These are phyloP conservation scores for Sycophila texana DNA, from an alignment of 2,888 invertebrate species.

Conservation along the genomic window DNA sequence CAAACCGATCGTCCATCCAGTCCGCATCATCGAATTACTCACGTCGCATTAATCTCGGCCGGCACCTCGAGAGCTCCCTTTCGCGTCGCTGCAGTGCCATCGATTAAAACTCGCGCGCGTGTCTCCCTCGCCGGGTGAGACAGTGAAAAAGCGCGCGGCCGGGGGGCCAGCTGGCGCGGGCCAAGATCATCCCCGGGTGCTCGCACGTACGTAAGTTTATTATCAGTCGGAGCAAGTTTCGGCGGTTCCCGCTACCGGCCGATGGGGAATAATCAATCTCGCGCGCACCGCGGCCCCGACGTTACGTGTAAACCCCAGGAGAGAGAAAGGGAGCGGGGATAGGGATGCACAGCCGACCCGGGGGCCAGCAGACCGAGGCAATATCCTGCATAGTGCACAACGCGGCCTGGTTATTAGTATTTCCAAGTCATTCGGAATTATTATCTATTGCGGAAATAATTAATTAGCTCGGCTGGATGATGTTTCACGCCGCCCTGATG, in stretches of 20 bases:
- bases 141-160: not conserved
- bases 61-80: not conserved
- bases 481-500: too few species aligned
- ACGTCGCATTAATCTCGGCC: constrained; percentile 14
- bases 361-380: constrained; percentile 37
- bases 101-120: not conserved
- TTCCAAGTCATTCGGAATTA: not conserved
- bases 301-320: not conserved
- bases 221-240: constrained; percentile 62
- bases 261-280: constrained; percentile 74
- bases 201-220: constrained; percentile 49
- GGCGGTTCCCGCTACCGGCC: constrained; percentile 66
- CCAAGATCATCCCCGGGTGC: constrained; percentile 40
- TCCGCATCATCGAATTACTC: constrained; percentile 17
- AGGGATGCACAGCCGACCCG: constrained; percentile 15
- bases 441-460: constrained; percentile 2
- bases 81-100: not conserved
- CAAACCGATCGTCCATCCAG: too few species aligned
- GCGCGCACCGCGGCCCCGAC: constrained; percentile 45
- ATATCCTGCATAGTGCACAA: constrained; percentile 17
- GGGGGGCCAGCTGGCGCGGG: constrained; percentile 7
- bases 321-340: constrained; percentile 17
- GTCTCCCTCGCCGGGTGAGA: not conserved
- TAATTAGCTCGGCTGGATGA: not conserved
- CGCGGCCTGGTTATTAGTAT: not conserved